Evolutionary conservation across 1,140 invertebrate species (phyloP).

Genomic region (Cotesia vestalis): DNA sequence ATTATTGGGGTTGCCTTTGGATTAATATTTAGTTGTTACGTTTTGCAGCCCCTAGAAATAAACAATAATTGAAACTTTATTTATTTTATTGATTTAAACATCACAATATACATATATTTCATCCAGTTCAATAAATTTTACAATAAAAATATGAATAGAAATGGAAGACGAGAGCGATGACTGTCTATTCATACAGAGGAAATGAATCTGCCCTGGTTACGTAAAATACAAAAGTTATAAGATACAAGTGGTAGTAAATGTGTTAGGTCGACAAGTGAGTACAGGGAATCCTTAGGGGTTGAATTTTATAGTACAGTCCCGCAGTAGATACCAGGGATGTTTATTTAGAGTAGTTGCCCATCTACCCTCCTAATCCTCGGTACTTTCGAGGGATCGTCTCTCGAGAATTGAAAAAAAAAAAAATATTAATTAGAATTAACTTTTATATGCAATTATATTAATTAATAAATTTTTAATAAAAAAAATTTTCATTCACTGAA

Average conservation of each 20-base stretch:
- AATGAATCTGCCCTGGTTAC: background rate
- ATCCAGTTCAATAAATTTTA: too few relatives aligned
- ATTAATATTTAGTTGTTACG: conserved; percentile 43
- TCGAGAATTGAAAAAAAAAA: conserved; percentile 49
- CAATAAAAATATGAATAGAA: too few relatives aligned
- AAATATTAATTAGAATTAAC: too few relatives aligned
- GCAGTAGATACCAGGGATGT: conserved; percentile 48
- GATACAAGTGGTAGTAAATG: conserved; percentile 8
- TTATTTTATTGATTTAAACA: too few relatives aligned
- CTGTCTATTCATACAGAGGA: background rate
- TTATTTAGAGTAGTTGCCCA: conserved; percentile 63
- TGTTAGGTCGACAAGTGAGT: conserved; percentile 32
- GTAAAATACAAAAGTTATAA: background rate
- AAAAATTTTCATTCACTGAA: too few relatives aligned
- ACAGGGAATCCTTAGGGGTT: conserved; percentile 39
- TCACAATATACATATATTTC: too few relatives aligned
- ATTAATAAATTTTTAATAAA: too few relatives aligned
- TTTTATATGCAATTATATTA: too few relatives aligned
- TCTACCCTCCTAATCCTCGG: conserved; percentile 56
- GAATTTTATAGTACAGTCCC: conserved; percentile 41
- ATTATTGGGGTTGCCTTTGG: conserved; percentile 64
- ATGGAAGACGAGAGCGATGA: too few relatives aligned
- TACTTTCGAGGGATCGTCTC: conserved; percentile 47
- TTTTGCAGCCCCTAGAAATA: conserved; percentile 58
- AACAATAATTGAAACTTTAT: background rate